Evolutionary conservation across 2,113 vertebrate species (phyloP), one percentile per base, ranked within the genome.

Genomic region (Fulica atra): DNA sequence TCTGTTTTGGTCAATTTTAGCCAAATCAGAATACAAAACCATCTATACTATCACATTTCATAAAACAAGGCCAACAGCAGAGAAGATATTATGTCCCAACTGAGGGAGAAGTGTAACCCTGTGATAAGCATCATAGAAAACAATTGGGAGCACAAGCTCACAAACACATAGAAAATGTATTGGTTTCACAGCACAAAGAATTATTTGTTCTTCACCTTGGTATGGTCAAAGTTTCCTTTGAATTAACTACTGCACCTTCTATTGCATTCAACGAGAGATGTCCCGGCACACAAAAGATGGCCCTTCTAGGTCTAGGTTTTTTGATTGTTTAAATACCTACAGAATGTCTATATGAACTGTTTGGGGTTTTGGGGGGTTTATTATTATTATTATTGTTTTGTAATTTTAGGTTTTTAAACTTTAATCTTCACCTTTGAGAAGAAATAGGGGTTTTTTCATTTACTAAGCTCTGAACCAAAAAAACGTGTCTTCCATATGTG

Each of bases 301-400:
- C 26, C 40, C 7, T 10, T 46, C 24, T 48, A n/a, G n/a, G n/a
- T n/a, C n/a, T n/a, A n/a, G 11, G 0, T 56, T 81, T 48, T 24
- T 33, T 46, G 7, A 54, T 20, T 23, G 46, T 65, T 65, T 38
- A 21, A 54, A 26, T 7, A 17, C 23, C 57, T 61, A 56, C 12
- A 36, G 7, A 31, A 69, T 0, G 0, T n/a, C 35, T 65, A 16
- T 42, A 24, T 3, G 7, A 68, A 46, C 25, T 21, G 1, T 57
- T 72, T 17, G 20, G 11, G 6, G 5, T 25, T 1, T 23, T n/a
- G n/a, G n/a, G n/a, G n/a, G n/a, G n/a, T n/a, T n/a, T n/a, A n/a
- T n/a, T n/a, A n/a, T n/a, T n/a, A n/a, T n/a, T n/a, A n/a, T 23
- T 48, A 60, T 54, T 44, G 7, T 57, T 5, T 57, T 9, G 18